A percentile compares a stretch with the other conserved stretches of the same genome.
These are phyloP conservation scores for Cylindroiulus punctatus DNA, from an alignment of 2,888 invertebrate genomes.

Conservation along the genomic window DNA sequence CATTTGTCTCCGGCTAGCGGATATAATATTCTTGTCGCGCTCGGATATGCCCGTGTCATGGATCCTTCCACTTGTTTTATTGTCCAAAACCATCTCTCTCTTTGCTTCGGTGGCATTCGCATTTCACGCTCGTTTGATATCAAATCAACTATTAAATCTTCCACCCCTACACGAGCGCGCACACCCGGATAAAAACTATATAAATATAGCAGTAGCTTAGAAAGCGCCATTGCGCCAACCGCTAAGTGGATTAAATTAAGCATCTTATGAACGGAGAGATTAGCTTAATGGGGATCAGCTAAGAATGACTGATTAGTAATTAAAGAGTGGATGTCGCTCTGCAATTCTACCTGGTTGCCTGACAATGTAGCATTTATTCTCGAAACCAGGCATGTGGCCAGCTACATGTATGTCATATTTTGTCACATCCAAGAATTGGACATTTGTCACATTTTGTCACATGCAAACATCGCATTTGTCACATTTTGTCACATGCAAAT, in stretches of 20 bases:
- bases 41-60: background rate
- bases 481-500: no score
- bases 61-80: background rate
- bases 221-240: background rate
- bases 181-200: slow-evolving; percentile 37
- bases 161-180: background rate
- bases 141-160: slow-evolving; percentile 39
- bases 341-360: background rate
- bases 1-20: slow-evolving; percentile 29
- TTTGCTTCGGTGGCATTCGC: slow-evolving; percentile 10
- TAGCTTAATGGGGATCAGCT: slow-evolving; percentile 1
- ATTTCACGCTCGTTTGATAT: slow-evolving; percentile 45
- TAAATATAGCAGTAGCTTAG: background rate
- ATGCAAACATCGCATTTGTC: no score
- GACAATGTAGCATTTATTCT: no score
- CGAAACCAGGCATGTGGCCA: no score
- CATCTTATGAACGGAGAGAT: background rate
- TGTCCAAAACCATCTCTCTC: slow-evolving; percentile 38
- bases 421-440: no score
- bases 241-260: slow-evolving; percentile 42
- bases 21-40: slow-evolving; percentile 1
- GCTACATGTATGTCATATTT: no score
- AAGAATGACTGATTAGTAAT: slow-evolving; percentile 1
- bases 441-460: no score
- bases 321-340: background rate